These are phyloP conservation scores for Bombus sylvicola DNA, from an alignment of 1,140 invertebrate genomes.

Conservation along the genomic window DNA sequence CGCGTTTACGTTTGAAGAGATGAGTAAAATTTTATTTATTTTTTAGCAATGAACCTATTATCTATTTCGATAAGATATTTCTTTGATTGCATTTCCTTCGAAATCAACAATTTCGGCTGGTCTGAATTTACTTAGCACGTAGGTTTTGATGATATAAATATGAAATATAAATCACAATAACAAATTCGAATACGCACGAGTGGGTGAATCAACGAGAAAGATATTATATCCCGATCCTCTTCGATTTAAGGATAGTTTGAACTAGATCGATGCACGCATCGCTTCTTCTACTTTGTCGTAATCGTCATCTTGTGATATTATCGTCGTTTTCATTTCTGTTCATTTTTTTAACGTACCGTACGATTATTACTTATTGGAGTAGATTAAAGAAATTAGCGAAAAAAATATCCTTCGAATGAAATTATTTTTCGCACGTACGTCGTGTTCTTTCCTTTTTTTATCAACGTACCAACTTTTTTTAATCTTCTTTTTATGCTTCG, in stretches of 20 bases:
- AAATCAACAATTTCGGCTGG: slow-evolving; percentile 81
- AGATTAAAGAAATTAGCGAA: neutral
- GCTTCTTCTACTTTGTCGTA: slow-evolving; percentile 10
- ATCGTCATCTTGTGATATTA: slow-evolving; percentile 38
- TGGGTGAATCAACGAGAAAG: slow-evolving; percentile 47
- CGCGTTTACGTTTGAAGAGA: slow-evolving; percentile 62
- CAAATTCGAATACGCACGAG: slow-evolving; percentile 58
- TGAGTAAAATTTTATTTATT: slow-evolving; percentile 78
- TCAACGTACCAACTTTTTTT: neutral
- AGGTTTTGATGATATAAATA: slow-evolving; percentile 74
- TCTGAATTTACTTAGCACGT: slow-evolving; percentile 81
- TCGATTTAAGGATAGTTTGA: slow-evolving; percentile 55
- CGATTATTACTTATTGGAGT: neutral
- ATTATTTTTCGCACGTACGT: neutral
- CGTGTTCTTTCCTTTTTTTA: slow-evolving; percentile 10
- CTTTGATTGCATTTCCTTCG: slow-evolving; percentile 69
- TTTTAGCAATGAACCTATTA: slow-evolving; percentile 75
- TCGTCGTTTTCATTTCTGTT: slow-evolving; percentile 37
- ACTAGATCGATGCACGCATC: neutral
- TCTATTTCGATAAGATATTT: slow-evolving; percentile 74
- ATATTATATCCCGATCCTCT: slow-evolving; percentile 46
- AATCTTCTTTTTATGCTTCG: neutral
- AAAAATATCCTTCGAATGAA: neutral
- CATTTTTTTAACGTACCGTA: neutral
- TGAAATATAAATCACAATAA: slow-evolving; percentile 73